Conservation (phyloP, 1,140 invertebrate species). For the Eupristina koningsbergeri region DNA sequence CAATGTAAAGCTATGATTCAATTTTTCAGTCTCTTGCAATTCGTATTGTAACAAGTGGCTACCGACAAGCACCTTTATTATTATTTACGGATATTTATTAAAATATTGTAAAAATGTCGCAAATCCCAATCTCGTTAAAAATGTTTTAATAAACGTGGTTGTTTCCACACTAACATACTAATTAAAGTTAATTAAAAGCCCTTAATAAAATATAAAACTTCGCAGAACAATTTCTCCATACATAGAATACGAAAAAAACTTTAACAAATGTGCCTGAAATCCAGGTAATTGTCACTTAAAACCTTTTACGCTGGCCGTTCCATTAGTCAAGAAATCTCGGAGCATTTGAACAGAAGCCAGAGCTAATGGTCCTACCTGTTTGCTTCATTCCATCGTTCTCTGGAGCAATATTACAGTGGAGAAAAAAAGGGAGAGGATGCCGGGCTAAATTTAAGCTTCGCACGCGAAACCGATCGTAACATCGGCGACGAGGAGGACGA, state of each 20-base stretch:
- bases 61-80: no score
- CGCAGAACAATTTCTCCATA: not conserved
- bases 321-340: slow-evolving; percentile 14
- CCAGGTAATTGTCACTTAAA: slow-evolving; percentile 15
- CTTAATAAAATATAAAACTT: not conserved
- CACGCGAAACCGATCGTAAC: slow-evolving; percentile 10
- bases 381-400: not conserved
- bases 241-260: not conserved
- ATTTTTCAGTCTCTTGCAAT: no score
- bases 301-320: not conserved
- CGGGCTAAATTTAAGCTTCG: slow-evolving; percentile 18
- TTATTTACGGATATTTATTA: not conserved
- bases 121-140: not conserved
- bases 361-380: slow-evolving; percentile 22
- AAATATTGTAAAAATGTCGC: not conserved
- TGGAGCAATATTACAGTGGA: not conserved
- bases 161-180: not conserved
- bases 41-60: no score
- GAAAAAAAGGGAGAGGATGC: not conserved
- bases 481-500: not conserved
- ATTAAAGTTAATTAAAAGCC: not conserved
- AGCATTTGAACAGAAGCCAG: slow-evolving; percentile 7
- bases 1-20: no score
- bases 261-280: not conserved
- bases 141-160: not conserved